These are phyloP conservation scores for Nezara viridula DNA, from an alignment of 2,888 invertebrate species.

Conservation along the genomic window DNA sequence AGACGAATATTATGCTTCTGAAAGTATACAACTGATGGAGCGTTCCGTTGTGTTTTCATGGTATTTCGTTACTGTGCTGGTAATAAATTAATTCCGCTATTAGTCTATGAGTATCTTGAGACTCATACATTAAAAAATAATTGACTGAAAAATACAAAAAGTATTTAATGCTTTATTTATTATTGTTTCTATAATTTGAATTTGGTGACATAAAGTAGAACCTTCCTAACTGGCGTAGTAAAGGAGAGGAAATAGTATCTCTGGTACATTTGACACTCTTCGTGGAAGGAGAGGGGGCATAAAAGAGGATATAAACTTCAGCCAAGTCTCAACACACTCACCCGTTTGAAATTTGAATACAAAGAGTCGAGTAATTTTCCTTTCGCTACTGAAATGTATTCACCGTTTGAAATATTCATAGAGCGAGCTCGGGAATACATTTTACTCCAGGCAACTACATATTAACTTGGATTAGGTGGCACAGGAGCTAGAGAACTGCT, in stretches of 20 bases:
- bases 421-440: constrained; percentile 28
- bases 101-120: too few relatives aligned
- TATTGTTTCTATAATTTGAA: not conserved
- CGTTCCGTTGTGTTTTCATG: too few relatives aligned
- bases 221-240: constrained; percentile 7
- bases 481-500: constrained; percentile 12
- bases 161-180: too few relatives aligned
- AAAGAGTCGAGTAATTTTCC: constrained; percentile 44
- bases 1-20: too few relatives aligned
- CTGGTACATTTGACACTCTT: not conserved
- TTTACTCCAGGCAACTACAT: constrained; percentile 18
- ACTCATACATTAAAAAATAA: too few relatives aligned
- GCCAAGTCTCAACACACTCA: constrained; percentile 15
- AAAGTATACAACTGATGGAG: too few relatives aligned
- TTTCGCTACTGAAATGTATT: constrained; percentile 34
- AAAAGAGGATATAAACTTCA: constrained; percentile 31
- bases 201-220: not conserved
- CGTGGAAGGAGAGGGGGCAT: not conserved
- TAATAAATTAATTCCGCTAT: too few relatives aligned
- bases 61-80: too few relatives aligned
- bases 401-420: constrained; percentile 38
- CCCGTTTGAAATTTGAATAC: constrained; percentile 29
- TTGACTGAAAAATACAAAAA: too few relatives aligned
- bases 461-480: constrained; percentile 38
- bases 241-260: not conserved